Evolutionary conservation across 2,113 vertebrate species (phyloP).

Genomic region (Ochotona curzoniae): DNA sequence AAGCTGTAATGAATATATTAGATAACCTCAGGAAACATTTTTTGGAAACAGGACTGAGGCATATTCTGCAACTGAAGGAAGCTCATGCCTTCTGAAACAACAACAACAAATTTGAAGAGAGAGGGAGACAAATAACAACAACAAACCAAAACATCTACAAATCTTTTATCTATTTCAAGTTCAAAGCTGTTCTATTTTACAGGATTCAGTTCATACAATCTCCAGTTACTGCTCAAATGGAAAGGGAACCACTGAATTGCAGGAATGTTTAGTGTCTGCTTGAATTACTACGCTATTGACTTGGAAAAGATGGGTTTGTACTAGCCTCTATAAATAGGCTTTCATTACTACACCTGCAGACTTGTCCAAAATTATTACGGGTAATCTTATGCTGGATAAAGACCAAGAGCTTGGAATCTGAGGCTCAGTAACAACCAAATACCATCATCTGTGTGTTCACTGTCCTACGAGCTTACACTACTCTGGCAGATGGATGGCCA

Average conservation of each 20-base stretch:
- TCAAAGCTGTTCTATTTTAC: constrained; percentile 53
- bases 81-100: background rate
- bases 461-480: background rate
- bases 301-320: constrained; percentile 71
- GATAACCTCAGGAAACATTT: background rate
- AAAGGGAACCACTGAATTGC: constrained; percentile 56
- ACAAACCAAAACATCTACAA: background rate
- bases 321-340: constrained; percentile 61
- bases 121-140: background rate
- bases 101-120: constrained; percentile 17
- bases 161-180: constrained; percentile 30
- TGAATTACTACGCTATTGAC: constrained; percentile 63
- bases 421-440: constrained; percentile 40
- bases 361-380: constrained; percentile 55
- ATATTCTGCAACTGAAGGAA: background rate
- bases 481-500: too few species aligned
- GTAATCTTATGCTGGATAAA: constrained; percentile 56
- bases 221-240: constrained; percentile 65
- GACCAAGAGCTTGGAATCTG: constrained; percentile 17
- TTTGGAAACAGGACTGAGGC: background rate
- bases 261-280: constrained; percentile 70
- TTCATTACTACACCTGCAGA: constrained; percentile 68
- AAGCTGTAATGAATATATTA: background rate
- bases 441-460: background rate
- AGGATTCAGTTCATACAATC: constrained; percentile 48